Conservation (phyloP, 2,888 invertebrate species). For the Monochamus alternatus region DNA sequence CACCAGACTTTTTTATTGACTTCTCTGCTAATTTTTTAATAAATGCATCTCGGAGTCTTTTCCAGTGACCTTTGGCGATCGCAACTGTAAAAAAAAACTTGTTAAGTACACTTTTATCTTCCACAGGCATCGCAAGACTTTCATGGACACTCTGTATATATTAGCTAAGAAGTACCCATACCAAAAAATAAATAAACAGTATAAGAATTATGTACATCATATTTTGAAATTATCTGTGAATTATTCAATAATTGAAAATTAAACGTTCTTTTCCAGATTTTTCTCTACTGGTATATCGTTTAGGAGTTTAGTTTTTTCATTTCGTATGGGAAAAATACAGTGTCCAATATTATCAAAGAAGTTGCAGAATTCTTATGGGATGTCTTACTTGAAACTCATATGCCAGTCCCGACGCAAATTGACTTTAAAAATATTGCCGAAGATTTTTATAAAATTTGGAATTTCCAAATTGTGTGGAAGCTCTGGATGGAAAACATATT, state of each 20-base stretch:
- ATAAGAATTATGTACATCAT: background rate
- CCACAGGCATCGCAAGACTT: background rate
- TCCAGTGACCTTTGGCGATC: constrained; percentile 25
- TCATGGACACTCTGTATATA: background rate
- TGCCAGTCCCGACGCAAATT: constrained; percentile 51
- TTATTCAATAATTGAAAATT: background rate
- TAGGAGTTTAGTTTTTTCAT: constrained; percentile 49
- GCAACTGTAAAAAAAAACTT: constrained; percentile 28
- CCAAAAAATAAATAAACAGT: background rate
- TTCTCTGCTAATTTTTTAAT: constrained; percentile 20
- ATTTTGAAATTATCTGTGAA: constrained; percentile 1
- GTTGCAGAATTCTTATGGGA: constrained; percentile 56
- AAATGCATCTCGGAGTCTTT: constrained; percentile 29
- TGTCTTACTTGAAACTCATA: constrained; percentile 47
- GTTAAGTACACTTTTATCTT: background rate
- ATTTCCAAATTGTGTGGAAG: constrained; percentile 44
- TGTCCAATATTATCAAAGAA: constrained; percentile 49
- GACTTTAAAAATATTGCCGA: constrained; percentile 24
- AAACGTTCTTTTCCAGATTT: constrained; percentile 44
- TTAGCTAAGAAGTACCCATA: too few relatives aligned
- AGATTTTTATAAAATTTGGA: constrained; percentile 35
- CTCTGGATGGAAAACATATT: constrained; percentile 44
- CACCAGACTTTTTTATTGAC: constrained; percentile 22
- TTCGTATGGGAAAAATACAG: constrained; percentile 54
- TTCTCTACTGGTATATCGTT: constrained; percentile 53